Evolutionary conservation across 2,113 vertebrate species (phyloP).

Genomic region (Oryctolagus cuniculus): mOryCun1.1 NC_091436.1:90476501-90477000

Average conservation of each 20-base stretch:
- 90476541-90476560: conserved; percentile 72
- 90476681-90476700: conserved; percentile 64
- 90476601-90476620: conserved; percentile 61
- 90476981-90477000: conserved; percentile 80
- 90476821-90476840: conserved; percentile 62
- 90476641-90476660: conserved; percentile 79
- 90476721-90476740: conserved; percentile 46
- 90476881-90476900: conserved; percentile 74
- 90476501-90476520: conserved; percentile 77
- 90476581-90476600: conserved; percentile 72
- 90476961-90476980: conserved; percentile 84
- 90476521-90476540: conserved; percentile 58
- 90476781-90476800: conserved; percentile 73
- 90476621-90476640: conserved; percentile 74
- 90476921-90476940: conserved; percentile 83
- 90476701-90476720: conserved; percentile 53
- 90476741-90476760: neutral
- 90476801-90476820: conserved; percentile 38
- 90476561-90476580: conserved; percentile 71
- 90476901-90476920: conserved; percentile 78
- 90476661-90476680: conserved; percentile 72
- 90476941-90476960: conserved; percentile 76
- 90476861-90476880: conserved; percentile 69
- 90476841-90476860: conserved; percentile 76
- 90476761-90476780: conserved; percentile 51